Conservation (phyloP, 2,888 invertebrate genomes). For the Cetonia aurata region DNA sequence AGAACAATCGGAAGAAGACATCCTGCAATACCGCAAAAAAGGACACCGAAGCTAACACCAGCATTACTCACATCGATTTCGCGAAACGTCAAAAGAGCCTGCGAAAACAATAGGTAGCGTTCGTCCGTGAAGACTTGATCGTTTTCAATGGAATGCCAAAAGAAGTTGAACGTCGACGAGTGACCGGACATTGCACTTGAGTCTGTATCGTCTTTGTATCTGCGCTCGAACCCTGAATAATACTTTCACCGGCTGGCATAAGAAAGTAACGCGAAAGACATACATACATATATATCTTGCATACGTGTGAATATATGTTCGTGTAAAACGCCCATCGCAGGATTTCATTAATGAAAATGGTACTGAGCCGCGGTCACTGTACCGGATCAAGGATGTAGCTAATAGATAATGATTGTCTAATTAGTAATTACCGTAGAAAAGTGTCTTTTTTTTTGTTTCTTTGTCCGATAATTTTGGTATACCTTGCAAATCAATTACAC, state of each 20-base stretch:
- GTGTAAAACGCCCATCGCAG: slow-evolving; percentile 14
- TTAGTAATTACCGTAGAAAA: not conserved
- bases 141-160: slow-evolving; percentile 54
- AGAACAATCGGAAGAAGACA: too few relatives aligned
- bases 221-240: slow-evolving; percentile 48
- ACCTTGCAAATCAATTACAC: too few relatives aligned
- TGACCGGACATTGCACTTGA: slow-evolving; percentile 53
- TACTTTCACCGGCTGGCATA: slow-evolving; percentile 43
- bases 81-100: slow-evolving; percentile 12
- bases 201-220: slow-evolving; percentile 1
- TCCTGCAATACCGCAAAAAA: too few relatives aligned
- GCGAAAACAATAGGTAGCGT: slow-evolving; percentile 22
- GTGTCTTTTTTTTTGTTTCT: not conserved
- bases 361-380: slow-evolving; percentile 7
- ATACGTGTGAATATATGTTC: not conserved
- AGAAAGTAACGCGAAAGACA: slow-evolving; percentile 27
- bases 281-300: not conserved
- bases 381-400: slow-evolving; percentile 33
- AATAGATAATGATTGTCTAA: not conserved
- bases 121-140: slow-evolving; percentile 42
- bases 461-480: too few relatives aligned
- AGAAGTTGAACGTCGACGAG: slow-evolving; percentile 45
- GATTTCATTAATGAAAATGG: slow-evolving; percentile 39
- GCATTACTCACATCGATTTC: slow-evolving; percentile 13
- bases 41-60: not conserved